These are phyloP conservation scores for Murina feae DNA, from an alignment of 2,113 vertebrate genomes.

Conservation along the genomic window DNA sequence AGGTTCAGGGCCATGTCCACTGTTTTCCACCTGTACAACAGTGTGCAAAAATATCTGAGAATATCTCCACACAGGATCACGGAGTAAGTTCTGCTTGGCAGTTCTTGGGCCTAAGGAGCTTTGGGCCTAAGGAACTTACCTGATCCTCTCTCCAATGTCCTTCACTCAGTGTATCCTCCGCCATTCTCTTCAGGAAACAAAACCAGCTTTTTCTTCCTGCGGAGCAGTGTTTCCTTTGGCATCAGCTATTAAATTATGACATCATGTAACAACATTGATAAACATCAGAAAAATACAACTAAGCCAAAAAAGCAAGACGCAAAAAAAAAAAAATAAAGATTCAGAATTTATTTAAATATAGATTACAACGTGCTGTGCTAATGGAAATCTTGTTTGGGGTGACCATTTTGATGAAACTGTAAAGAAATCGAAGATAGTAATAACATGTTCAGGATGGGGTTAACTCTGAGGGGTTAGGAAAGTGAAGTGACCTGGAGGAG, in stretches of 20 bases:
- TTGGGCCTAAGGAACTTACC: not conserved
- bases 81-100: not conserved
- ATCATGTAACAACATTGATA: not conserved
- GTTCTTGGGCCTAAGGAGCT: constrained; percentile 39
- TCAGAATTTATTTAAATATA: not conserved
- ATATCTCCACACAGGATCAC: not conserved
- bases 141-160: rapidly evolving
- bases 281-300: not conserved
- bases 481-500: not conserved
- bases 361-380: not conserved
- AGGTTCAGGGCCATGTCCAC: constrained; percentile 60
- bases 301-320: not conserved
- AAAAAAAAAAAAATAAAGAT: not conserved
- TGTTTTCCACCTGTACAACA: constrained; percentile 50
- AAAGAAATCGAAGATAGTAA: not conserved
- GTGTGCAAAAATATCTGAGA: constrained; percentile 69
- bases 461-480: not conserved
- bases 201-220: not conserved
- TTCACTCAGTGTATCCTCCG: constrained; percentile 89
- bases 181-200: constrained; percentile 80
- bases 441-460: not conserved
- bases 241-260: not conserved
- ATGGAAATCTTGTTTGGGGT: not conserved
- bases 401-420: not conserved
- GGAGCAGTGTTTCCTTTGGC: not conserved